Evolutionary conservation across 2,888 invertebrate genomes (phyloP).

Genomic region (Pristionchus maxplancki): DNA sequence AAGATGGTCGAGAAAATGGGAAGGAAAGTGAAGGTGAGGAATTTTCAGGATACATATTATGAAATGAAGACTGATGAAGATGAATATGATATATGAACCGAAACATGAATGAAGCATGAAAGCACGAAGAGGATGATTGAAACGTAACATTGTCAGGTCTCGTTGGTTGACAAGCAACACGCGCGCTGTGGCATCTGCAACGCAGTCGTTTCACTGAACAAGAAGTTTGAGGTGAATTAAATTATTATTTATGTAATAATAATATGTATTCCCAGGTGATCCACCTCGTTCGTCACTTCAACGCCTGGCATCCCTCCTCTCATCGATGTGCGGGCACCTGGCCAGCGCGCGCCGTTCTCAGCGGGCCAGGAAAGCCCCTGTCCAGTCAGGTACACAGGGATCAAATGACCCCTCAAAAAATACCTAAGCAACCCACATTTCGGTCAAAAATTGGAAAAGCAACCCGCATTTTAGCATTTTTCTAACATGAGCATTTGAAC

Average conservation of each 20-base stretch:
- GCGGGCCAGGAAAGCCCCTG: slow-evolving; percentile 54
- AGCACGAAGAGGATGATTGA: too few relatives aligned
- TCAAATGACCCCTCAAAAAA: background rate
- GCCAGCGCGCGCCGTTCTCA: slow-evolving; percentile 56
- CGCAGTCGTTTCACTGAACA: slow-evolving; percentile 75
- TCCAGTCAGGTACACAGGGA: slow-evolving; percentile 54
- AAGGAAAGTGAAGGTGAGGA: slow-evolving; percentile 61
- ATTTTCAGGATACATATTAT: background rate
- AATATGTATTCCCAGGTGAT: slow-evolving; percentile 60
- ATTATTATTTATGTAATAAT: background rate
- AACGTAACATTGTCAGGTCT: slow-evolving; percentile 62
- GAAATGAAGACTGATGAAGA: too few relatives aligned
- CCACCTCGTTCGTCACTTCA: slow-evolving; percentile 76
- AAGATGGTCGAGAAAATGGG: slow-evolving; percentile 77
- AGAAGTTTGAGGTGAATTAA: slow-evolving; percentile 72
- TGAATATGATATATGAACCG: too few relatives aligned
- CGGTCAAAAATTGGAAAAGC: too few relatives aligned
- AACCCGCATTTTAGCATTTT: too few relatives aligned
- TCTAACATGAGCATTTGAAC: too few relatives aligned
- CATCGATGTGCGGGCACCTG: slow-evolving; percentile 76
- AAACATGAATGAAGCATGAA: too few relatives aligned
- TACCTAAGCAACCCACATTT: too few relatives aligned
- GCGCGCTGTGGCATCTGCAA: slow-evolving; percentile 75
- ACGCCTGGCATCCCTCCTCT: slow-evolving; percentile 76
- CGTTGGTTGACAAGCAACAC: slow-evolving; percentile 75